Evolutionary conservation across 2,797 vertebrate genomes (phyloP).

Genomic region (Salarias fasciatus): DNA sequence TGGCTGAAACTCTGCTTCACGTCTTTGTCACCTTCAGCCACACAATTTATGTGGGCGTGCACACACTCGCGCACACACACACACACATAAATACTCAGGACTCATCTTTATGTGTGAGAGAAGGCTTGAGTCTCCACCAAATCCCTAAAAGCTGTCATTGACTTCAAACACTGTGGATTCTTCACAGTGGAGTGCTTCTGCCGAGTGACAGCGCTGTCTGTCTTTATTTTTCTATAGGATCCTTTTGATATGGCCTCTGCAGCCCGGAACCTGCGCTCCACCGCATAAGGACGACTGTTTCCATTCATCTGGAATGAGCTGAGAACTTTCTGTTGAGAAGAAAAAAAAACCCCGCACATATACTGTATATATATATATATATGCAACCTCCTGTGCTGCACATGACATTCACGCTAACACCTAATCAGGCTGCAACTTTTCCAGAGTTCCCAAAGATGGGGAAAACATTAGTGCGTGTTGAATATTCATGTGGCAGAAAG

Average conservation of each 20-base stretch:
- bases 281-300: conserved; percentile 20
- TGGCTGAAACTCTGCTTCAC: conserved; percentile 44
- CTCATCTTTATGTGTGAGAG: conserved; percentile 64
- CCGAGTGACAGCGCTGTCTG: conserved; percentile 40
- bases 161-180: conserved; percentile 69
- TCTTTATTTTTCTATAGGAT: conserved; percentile 67
- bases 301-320: conserved; percentile 20
- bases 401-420: not conserved
- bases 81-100: conserved; percentile 14
- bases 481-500: conserved; percentile 29
- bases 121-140: conserved; percentile 63
- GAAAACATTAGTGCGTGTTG: conserved; percentile 12
- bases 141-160: conserved; percentile 79
- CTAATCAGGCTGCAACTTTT: too few species aligned
- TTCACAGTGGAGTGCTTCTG: conserved; percentile 64
- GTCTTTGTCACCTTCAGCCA: conserved; percentile 66
- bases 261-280: conserved; percentile 37
- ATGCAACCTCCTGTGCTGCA: not conserved
- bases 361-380: too few species aligned
- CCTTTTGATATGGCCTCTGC: conserved; percentile 63
- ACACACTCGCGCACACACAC: conserved; percentile 11
- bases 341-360: not conserved
- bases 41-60: too few species aligned
- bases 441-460: conserved; percentile 13
- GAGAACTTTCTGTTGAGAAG: not conserved